A percentile compares a stretch with the other conserved stretches of the same genome.
These are phyloP conservation scores for Callipepla squamata DNA, from an alignment of 2,113 vertebrate genomes.

Conservation along the genomic window DNA sequence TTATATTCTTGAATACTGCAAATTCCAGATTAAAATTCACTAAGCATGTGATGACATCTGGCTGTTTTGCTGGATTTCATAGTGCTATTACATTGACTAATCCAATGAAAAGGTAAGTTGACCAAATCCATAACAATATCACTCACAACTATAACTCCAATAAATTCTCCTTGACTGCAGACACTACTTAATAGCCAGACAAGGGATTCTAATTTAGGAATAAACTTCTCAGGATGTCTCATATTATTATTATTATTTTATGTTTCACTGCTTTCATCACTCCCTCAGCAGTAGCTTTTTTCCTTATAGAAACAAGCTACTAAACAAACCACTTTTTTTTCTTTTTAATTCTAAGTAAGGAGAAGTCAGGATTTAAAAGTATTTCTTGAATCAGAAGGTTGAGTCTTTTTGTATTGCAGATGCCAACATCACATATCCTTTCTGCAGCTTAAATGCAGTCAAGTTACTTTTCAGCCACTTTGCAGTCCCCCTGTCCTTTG, in stretches of 20 bases:
- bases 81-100: background rate
- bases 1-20: background rate
- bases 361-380: background rate
- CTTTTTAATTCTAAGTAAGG: background rate
- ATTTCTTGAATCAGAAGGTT: background rate
- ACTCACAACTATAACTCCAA: background rate
- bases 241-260: background rate
- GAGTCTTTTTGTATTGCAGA: background rate
- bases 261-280: background rate
- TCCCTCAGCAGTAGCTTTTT: background rate
- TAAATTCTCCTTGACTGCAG: background rate
- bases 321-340: rapidly evolving
- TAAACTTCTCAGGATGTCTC: background rate
- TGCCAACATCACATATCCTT: background rate
- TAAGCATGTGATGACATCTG: constrained; percentile 50
- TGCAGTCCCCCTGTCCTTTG: background rate
- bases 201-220: background rate
- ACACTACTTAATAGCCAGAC: background rate
- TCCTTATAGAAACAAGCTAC: background rate
- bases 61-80: background rate
- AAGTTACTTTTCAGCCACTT: background rate
- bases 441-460: background rate
- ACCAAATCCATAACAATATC: background rate
- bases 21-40: background rate
- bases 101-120: constrained; percentile 23